Conservation (phyloP, 2,113 vertebrate species). For the Atractosteus spatula region DNA sequence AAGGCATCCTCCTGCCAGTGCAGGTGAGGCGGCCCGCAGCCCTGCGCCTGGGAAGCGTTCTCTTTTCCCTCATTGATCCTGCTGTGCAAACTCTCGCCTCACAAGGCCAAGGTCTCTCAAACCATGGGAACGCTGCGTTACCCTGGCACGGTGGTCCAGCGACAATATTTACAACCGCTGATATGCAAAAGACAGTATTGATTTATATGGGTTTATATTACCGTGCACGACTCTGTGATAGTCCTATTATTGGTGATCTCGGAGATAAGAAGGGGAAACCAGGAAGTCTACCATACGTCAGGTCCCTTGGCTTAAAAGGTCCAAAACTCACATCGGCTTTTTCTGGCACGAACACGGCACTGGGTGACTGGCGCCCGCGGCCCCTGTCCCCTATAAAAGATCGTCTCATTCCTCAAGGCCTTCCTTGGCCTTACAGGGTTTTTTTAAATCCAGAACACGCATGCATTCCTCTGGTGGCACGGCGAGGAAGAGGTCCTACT, state of each 20-base stretch:
- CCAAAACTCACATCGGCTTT: too few species aligned
- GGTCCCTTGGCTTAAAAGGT: too few species aligned
- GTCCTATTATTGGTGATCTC: neutral
- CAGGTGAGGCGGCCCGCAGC: conserved; percentile 53
- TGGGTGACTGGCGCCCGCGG: too few species aligned
- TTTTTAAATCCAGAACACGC: too few species aligned
- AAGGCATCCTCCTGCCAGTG: conserved; percentile 49
- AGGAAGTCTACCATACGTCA: too few species aligned
- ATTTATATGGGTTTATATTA: conserved; percentile 8
- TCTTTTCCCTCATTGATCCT: conserved; percentile 62
- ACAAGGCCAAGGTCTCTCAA: conserved; percentile 57
- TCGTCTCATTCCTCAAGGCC: too few species aligned
- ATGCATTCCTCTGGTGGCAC: too few species aligned
- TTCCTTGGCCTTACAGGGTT: too few species aligned
- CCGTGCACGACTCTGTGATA: conserved; percentile 3
- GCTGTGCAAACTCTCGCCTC: conserved; percentile 66
- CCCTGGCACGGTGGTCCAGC: conserved; percentile 54
- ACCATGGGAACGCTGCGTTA: conserved; percentile 65
- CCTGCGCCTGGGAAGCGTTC: conserved; percentile 54
- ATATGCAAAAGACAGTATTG: conserved; percentile 36
- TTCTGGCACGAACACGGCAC: too few species aligned
- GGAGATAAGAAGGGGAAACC: neutral
- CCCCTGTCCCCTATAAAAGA: too few species aligned
- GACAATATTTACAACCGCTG: conserved; percentile 55
- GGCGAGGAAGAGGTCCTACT: too few species aligned